phyloP scores from a whole-genome alignment of 2,113 vertebrate species.

The Phoxinus phoxinus region DNA sequence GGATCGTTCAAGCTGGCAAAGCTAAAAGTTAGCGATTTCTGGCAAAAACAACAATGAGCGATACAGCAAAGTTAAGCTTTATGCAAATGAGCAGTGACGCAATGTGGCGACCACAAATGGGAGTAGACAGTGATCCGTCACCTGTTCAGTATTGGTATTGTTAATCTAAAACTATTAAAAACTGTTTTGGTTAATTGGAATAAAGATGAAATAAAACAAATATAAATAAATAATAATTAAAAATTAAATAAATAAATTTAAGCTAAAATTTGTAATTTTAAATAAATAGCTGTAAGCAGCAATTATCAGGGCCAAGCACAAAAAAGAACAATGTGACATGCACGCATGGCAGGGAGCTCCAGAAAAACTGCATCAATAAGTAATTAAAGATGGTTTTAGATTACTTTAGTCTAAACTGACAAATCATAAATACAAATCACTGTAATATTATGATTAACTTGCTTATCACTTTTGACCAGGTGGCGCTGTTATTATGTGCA shows the following conservation, averaged over 20 bases:
- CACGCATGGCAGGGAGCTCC: no score
- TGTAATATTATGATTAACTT: no score
- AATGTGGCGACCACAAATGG: neutral
- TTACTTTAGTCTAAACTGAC: no score
- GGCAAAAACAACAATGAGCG: neutral
- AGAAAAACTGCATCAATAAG: no score
- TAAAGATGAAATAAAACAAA: neutral
- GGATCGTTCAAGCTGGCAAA: constrained; percentile 63
- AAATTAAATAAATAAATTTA: neutral
- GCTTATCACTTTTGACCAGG: no score
- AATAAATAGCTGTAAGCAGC: no score
- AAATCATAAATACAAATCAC: no score
- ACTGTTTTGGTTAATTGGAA: neutral
- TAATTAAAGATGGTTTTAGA: no score
- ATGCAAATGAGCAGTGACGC: neutral
- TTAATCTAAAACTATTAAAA: neutral
- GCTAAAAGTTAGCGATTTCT: constrained; percentile 31
- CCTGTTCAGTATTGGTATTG: neutral
- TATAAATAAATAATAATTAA: neutral
- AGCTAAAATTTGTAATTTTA: no score
- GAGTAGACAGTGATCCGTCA: neutral
- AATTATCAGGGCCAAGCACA: no score
- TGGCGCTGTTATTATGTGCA: no score
- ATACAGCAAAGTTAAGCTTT: neutral
- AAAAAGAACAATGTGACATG: no score